phyloP scores from a whole-genome alignment of 2,113 vertebrate genomes.

The Zootoca vivipara region DNA sequence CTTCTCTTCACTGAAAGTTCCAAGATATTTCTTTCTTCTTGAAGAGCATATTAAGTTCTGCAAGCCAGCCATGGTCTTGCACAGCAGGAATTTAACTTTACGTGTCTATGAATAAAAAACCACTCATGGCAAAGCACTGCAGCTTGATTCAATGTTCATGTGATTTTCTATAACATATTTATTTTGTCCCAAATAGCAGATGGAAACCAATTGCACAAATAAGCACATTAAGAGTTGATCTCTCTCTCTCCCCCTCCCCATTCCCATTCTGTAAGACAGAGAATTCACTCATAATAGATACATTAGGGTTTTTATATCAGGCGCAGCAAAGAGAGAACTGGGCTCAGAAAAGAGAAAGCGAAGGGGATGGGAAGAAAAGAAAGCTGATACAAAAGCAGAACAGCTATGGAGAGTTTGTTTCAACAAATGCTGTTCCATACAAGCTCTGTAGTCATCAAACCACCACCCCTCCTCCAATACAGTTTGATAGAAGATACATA shows the following conservation, averaged over 20 bases:
- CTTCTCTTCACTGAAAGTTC: not conserved
- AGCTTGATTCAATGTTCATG: constrained; percentile 21
- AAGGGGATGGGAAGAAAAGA: not conserved
- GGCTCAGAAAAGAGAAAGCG: not conserved
- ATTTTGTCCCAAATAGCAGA: constrained; percentile 18
- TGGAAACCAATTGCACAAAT: constrained; percentile 19
- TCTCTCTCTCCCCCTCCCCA: not conserved
- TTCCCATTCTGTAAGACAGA: not conserved
- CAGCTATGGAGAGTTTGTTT: not conserved
- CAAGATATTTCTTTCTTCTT: not conserved
- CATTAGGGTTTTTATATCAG: constrained; percentile 5
- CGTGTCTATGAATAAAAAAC: constrained; percentile 22
- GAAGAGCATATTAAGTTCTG: not conserved
- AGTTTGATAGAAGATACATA: not conserved
- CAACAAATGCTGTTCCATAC: not conserved
- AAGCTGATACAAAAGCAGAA: not conserved
- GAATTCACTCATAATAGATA: not conserved
- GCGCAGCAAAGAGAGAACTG: not conserved
- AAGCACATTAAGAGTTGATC: not conserved
- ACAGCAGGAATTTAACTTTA: constrained; percentile 15
- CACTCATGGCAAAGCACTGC: constrained; percentile 2
- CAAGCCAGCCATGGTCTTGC: not conserved
- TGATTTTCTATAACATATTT: not conserved
- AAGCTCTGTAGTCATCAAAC: not conserved
- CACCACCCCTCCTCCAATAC: not conserved